A percentile compares a stretch with the other conserved stretches of the same genome.
Conservation (phyloP, 2,797 vertebrate species). For the Pseudochirops corinnae region DNA sequence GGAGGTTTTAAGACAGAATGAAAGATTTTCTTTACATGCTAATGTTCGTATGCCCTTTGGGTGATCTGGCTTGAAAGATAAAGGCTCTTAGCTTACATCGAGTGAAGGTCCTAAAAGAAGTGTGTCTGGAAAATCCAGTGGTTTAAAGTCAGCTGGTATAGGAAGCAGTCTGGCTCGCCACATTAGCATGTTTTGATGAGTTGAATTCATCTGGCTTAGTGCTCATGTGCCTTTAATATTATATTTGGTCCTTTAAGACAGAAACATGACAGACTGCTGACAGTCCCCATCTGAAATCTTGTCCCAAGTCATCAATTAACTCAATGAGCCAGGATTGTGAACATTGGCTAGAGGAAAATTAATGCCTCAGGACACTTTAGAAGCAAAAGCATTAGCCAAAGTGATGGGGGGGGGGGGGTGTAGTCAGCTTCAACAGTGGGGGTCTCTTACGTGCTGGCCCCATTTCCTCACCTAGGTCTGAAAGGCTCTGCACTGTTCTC, state of each 20-base stretch:
- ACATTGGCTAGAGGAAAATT: background rate
- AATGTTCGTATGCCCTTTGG: background rate
- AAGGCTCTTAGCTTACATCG: background rate
- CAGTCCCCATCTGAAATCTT: background rate
- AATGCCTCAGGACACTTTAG: no score
- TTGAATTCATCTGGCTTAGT: background rate
- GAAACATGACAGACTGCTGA: background rate
- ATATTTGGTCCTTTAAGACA: background rate
- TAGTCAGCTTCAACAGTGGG: no score
- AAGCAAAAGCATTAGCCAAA: background rate
- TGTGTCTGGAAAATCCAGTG: background rate
- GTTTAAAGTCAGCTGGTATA: background rate
- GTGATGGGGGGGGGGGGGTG: fast-evolving
- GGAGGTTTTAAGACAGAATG: background rate
- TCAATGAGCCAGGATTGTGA: background rate
- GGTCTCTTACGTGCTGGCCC: no score
- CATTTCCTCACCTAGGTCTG: no score
- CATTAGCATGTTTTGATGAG: fast-evolving
- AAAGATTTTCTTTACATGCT: background rate
- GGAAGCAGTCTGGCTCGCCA: fast-evolving
- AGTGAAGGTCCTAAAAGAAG: background rate
- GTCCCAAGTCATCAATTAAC: background rate
- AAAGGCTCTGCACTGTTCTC: no score
- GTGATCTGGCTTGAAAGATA: background rate
- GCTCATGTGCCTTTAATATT: background rate